Evolutionary conservation across 2,797 vertebrate genomes (phyloP).

Genomic region (Sebastiscus tertius): DNA sequence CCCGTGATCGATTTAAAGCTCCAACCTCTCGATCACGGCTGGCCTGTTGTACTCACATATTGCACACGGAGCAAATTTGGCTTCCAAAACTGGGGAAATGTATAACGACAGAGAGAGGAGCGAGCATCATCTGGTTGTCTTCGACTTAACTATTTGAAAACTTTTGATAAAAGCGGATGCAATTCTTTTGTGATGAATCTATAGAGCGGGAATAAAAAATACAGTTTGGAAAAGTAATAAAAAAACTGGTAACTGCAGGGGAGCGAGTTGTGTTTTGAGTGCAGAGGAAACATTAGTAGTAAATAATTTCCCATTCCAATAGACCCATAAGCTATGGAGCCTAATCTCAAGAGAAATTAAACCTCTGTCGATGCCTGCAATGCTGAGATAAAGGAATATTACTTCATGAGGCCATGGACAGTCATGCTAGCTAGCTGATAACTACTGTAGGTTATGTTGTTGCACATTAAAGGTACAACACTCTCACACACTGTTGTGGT

Average conservation of each 20-base stretch:
- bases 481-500: background rate
- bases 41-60: constrained; percentile 58
- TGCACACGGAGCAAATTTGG: constrained; percentile 51
- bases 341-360: constrained; percentile 61
- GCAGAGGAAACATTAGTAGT: constrained; percentile 42
- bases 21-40: constrained; percentile 58
- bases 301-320: constrained; percentile 59
- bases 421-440: constrained; percentile 9
- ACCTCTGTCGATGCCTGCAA: constrained; percentile 51
- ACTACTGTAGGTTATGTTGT: background rate
- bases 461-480: constrained; percentile 13
- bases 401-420: constrained; percentile 14
- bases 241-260: constrained; percentile 31
- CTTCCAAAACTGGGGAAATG: constrained; percentile 47
- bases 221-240: constrained; percentile 50
- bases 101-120: constrained; percentile 26
- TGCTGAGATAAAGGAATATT: constrained; percentile 54
- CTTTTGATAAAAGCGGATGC: constrained; percentile 43
- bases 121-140: constrained; percentile 63
- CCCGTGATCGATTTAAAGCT: constrained; percentile 57
- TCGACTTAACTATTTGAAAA: constrained; percentile 51
- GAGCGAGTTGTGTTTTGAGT: constrained; percentile 28
- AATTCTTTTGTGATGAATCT: constrained; percentile 30
- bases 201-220: constrained; percentile 15
- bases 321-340: constrained; percentile 22